These are phyloP conservation scores for Alentia gelatinosa DNA, from an alignment of 2,888 invertebrate species.

Conservation along the genomic window DNA sequence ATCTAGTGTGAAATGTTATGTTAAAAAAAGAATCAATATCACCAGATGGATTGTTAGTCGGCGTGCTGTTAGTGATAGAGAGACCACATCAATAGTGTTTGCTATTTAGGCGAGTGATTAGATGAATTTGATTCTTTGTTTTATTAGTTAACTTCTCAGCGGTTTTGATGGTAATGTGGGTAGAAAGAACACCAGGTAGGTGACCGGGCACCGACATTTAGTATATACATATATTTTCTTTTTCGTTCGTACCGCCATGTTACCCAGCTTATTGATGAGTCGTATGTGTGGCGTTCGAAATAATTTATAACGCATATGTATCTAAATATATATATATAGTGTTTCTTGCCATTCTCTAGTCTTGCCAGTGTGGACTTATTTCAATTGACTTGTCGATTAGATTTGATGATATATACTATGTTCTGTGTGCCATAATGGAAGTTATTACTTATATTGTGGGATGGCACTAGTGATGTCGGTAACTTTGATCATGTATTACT, in stretches of 20 bases:
- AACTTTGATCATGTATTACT: neutral
- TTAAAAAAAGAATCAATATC: too few species aligned
- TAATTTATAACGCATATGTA: neutral
- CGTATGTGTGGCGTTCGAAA: neutral
- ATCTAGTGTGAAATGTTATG: too few species aligned
- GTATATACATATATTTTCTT: neutral
- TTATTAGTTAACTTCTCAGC: too few species aligned
- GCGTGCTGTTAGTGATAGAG: too few species aligned
- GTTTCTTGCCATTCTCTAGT: slow-evolving; percentile 35
- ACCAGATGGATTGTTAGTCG: too few species aligned
- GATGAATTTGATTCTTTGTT: too few species aligned
- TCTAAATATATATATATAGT: too few species aligned
- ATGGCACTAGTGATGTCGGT: neutral
- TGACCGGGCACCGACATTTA: too few species aligned
- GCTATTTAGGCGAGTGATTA: too few species aligned
- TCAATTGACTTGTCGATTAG: neutral
- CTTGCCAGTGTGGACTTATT: slow-evolving; percentile 32
- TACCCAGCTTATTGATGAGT: neutral
- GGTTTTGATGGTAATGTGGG: neutral
- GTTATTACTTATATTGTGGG: neutral
- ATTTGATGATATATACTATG: neutral
- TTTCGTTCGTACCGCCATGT: neutral
- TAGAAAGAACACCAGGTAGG: too few species aligned
- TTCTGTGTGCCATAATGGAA: neutral
- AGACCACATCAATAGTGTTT: too few species aligned